Conservation (phyloP, 2,888 invertebrate species). For the Heterodera filipjevi region DNA sequence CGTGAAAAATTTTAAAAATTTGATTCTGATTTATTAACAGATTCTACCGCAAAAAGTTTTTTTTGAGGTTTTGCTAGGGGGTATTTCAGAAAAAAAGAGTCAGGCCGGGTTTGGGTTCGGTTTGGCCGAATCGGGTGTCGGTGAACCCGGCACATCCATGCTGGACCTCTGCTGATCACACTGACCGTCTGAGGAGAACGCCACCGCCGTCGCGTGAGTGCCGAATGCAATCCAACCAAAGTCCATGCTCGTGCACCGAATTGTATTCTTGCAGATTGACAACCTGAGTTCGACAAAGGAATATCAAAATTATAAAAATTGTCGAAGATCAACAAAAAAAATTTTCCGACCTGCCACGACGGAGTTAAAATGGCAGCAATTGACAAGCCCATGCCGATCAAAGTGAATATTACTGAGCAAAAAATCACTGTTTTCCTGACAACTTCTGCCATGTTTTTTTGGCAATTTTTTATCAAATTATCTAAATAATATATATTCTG, state of each 20-base stretch:
- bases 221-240: slow-evolving; percentile 63
- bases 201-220: slow-evolving; percentile 61
- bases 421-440: slow-evolving; percentile 44
- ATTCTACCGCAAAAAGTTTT: no score
- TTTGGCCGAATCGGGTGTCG: not conserved
- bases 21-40: no score
- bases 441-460: slow-evolving; percentile 31
- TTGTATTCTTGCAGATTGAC: slow-evolving; percentile 63
- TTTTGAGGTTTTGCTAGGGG: no score
- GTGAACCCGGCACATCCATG: no score
- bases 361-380: slow-evolving; percentile 63
- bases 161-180: no score
- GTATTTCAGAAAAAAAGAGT: no score
- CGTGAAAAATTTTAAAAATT: no score
- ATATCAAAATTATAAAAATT: not conserved
- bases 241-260: slow-evolving; percentile 63
- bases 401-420: slow-evolving; percentile 51
- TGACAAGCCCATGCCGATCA: slow-evolving; percentile 61
- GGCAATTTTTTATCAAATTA: no score
- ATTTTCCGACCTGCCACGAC: slow-evolving; percentile 51
- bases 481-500: no score
- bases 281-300: slow-evolving; percentile 33
- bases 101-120: not conserved
- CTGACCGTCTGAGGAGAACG: slow-evolving; percentile 57
- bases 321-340: not conserved